Percentiles rank a stretch among this genome's conserved stretches.
These are phyloP conservation scores for Masticophis lateralis DNA, from an alignment of 2,797 vertebrate genomes.

Conservation along the genomic window DNA sequence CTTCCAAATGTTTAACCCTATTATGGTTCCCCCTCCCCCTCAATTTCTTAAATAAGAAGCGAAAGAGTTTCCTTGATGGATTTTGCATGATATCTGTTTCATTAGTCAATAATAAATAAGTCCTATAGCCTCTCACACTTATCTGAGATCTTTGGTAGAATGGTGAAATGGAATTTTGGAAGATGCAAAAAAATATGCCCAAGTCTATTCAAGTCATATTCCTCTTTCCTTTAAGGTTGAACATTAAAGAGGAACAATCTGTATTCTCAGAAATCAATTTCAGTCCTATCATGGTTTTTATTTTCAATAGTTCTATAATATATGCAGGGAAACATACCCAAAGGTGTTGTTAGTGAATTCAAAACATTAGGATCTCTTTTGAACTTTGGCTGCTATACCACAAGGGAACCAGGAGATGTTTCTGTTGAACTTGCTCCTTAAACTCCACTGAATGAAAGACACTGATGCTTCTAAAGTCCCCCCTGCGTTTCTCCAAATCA, in stretches of 20 bases:
- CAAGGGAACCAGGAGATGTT: neutral
- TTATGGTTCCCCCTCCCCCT: neutral
- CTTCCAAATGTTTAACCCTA: too few species aligned
- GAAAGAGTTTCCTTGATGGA: neutral
- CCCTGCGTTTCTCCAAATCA: neutral
- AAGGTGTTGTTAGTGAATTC: neutral
- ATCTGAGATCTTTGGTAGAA: neutral
- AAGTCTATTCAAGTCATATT: neutral
- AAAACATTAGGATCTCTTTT: neutral
- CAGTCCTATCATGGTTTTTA: neutral
- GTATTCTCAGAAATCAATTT: neutral
- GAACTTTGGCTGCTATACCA: neutral
- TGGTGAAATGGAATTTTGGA: neutral
- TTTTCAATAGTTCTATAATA: neutral
- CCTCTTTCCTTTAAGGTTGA: neutral
- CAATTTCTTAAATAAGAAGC: neutral
- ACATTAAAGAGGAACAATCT: neutral
- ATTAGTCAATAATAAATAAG: neutral
- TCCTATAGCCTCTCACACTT: neutral
- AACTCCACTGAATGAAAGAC: neutral
- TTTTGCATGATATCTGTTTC: neutral
- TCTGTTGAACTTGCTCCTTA: neutral
- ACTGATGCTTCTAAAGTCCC: neutral
- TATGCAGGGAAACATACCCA: neutral
- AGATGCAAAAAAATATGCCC: neutral